Base-by-base conservation (phyloP, 2,888 invertebrate species). In the Boloria selene region DNA sequence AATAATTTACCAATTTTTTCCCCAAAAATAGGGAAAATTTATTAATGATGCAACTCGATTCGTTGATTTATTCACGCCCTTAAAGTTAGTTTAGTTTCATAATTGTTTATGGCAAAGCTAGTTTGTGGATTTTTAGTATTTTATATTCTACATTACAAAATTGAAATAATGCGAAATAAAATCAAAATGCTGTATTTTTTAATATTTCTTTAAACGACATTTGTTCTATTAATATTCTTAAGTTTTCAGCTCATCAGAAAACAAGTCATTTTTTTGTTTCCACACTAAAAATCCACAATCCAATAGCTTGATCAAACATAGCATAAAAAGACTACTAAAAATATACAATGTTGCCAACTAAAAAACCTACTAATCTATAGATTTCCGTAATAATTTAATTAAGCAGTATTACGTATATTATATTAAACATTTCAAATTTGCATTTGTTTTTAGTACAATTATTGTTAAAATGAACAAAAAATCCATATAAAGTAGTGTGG, bases 371-470 rank as follows among this genome's bases (percentile, higher is more conserved):
- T 61, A 61, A 62, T 3, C 17, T 62, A 49, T 54, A 22, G 47
- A 22, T 18, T 49, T 47, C 51, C 22, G 31, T 61, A 17, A 17
- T 49, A 54, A 38, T 22, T 42, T 50, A 14, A 51, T 56, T 38
- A 31, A 64, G 59, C 65, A 68, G 68, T 65, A 68, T 65, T 65
- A 68, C 22, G 13, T 49, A 51, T 60, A 50, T 31, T 56, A 22
- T 14, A 54, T 52, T 64, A 56, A 69, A 72, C 67, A 70, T 73
- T 73, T 72, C 70, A 67, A 73, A 72, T 70, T 72, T 70, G 70
- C 73, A 73, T 73, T 72, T 73, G 52, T 69, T 69, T 68, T 61
- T 61, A 59, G 51, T 68, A 56, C 63, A 68, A 64, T 69, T 67
- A 45, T 61, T 58, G 61, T 60, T 65, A 54, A 61, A 47, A 68